phyloP scores from a whole-genome alignment of 1,140 invertebrate genomes.

The Drosophila rufa region DNA sequence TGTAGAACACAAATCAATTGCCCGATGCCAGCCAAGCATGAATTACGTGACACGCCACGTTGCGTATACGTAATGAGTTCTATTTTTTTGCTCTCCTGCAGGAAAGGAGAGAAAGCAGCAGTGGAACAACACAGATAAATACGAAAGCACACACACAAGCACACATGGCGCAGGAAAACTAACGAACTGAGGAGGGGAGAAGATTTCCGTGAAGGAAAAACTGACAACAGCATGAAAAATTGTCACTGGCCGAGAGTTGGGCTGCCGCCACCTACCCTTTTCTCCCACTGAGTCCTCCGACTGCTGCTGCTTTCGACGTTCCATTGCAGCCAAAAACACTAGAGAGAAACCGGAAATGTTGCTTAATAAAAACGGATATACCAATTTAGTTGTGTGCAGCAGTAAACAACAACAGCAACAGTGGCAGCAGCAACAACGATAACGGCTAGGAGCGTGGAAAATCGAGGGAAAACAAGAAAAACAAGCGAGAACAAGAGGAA shows the following conservation, averaged over 20 bases:
- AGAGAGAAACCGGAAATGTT: conserved; percentile 80
- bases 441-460: conserved; percentile 20
- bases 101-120: conserved; percentile 1
- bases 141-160: conserved; percentile 29
- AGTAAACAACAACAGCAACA: conserved; percentile 46
- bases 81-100: conserved; percentile 36
- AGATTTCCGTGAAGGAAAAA: conserved; percentile 59
- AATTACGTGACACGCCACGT: conserved; percentile 70
- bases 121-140: conserved; percentile 56
- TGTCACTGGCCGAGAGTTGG: conserved; percentile 75
- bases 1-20: conserved; percentile 74
- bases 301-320: conserved; percentile 8
- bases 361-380: conserved; percentile 84
- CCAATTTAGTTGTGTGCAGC: conserved; percentile 81
- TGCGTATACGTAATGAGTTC: conserved; percentile 80
- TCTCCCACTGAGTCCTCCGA: background rate
- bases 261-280: background rate
- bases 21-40: conserved; percentile 57
- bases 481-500: conserved; percentile 36
- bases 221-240: conserved; percentile 83
- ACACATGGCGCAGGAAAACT: conserved; percentile 57
- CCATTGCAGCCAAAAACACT: conserved; percentile 70
- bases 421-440: conserved; percentile 4
- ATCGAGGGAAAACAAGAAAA: conserved; percentile 33
- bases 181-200: conserved; percentile 62